Evolutionary conservation across 2,888 invertebrate genomes (phyloP).

Genomic region (Malthinus flaveolus): DNA sequence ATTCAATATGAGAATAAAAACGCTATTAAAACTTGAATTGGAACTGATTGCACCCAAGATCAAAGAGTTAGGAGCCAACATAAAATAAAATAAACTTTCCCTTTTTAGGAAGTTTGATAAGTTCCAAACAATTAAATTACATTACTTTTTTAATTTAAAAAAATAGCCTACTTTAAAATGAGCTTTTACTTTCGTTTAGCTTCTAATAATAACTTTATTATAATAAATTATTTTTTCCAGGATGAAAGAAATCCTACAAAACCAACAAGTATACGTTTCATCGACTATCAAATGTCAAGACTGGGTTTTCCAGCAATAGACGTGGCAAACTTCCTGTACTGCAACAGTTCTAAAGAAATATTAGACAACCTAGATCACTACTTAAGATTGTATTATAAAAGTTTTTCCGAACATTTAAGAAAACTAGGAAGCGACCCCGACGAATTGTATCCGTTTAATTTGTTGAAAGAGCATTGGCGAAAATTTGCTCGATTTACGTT

Average conservation of each 20-base stretch:
- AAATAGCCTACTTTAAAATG: too few relatives aligned
- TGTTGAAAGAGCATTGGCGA: constrained; percentile 19
- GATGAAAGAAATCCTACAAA: constrained; percentile 17
- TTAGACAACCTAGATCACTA: constrained; percentile 24
- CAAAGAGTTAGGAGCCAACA: too few relatives aligned
- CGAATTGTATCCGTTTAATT: constrained; percentile 31
- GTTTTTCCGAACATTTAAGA: constrained; percentile 29
- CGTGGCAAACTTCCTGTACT: constrained; percentile 37
- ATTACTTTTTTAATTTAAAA: too few relatives aligned
- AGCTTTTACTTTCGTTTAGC: neutral
- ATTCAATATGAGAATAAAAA: too few relatives aligned
- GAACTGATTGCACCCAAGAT: too few relatives aligned
- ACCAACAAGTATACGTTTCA: constrained; percentile 35
- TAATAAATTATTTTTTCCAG: constrained; percentile 20
- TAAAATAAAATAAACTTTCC: too few relatives aligned
- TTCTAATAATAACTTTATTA: neutral
- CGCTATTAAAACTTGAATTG: too few relatives aligned
- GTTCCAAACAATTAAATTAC: too few relatives aligned
- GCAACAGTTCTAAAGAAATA: constrained; percentile 26
- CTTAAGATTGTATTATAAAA: constrained; percentile 36
- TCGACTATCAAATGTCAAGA: constrained; percentile 40
- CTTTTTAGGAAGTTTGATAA: too few relatives aligned
- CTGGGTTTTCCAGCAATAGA: constrained; percentile 35
- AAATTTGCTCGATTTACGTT: constrained; percentile 12
- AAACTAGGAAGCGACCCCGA: constrained; percentile 37